These are phyloP conservation scores for Nephrotoma guestfalica DNA, from an alignment of 2,888 invertebrate genomes.

Conservation along the genomic window DNA sequence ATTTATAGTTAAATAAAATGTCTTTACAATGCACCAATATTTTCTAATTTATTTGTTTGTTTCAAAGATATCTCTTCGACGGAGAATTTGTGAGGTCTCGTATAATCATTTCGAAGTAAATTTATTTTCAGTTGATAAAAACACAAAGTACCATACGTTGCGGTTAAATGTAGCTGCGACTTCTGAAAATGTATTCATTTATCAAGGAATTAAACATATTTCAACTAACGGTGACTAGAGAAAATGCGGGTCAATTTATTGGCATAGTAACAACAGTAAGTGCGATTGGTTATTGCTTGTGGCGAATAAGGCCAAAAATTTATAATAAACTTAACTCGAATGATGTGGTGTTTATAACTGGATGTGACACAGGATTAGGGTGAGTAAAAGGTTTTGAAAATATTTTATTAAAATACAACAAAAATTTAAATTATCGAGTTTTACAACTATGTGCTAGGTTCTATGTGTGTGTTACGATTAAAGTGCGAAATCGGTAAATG, in stretches of 20 bases:
- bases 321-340: slow-evolving; percentile 18
- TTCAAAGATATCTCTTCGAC: background rate
- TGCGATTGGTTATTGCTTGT: background rate
- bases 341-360: slow-evolving; percentile 55
- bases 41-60: background rate
- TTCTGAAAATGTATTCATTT: background rate
- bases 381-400: slow-evolving; percentile 21
- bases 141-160: background rate
- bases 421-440: background rate
- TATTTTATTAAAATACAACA: background rate
- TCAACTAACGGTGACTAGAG: background rate
- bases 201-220: background rate
- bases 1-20: no score
- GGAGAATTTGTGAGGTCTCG: background rate
- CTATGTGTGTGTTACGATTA: no score
- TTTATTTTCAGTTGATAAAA: background rate
- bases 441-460: no score
- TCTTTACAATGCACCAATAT: background rate
- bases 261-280: background rate
- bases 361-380: slow-evolving; percentile 78
- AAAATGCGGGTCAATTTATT: background rate
- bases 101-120: background rate
- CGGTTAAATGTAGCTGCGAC: background rate
- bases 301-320: slow-evolving; percentile 1
- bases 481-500: no score